These are phyloP conservation scores for Thomomys bottae DNA, from an alignment of 2,113 vertebrate species.

Conservation along the genomic window DNA sequence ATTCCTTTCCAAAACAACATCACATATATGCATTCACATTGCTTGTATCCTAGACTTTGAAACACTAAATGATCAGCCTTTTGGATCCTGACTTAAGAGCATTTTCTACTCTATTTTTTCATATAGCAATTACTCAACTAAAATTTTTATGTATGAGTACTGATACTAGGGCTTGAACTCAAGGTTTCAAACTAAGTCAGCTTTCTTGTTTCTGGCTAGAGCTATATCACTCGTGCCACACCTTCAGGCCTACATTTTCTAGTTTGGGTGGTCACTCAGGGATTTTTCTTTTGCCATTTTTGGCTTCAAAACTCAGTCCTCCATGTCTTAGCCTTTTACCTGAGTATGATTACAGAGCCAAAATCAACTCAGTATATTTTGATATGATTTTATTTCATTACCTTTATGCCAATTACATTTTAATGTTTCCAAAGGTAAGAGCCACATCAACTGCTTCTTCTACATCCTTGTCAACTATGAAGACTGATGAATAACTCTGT, in stretches of 20 bases:
- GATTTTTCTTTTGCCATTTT: too few species aligned
- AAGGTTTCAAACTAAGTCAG: too few species aligned
- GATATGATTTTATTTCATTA: conserved; percentile 23
- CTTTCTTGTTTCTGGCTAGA: too few species aligned
- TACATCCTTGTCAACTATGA: background rate
- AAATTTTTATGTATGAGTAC: too few species aligned
- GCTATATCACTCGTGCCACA: too few species aligned
- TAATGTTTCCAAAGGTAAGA: background rate
- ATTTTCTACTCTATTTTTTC: background rate
- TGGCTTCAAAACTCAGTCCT: too few species aligned
- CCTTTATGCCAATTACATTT: background rate
- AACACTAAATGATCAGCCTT: background rate
- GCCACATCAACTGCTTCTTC: background rate
- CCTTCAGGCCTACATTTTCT: too few species aligned
- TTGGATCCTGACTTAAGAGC: background rate
- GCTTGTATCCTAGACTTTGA: background rate
- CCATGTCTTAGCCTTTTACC: too few species aligned
- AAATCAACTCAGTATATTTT: background rate
- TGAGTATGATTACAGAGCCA: too few species aligned
- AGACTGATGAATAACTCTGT: background rate
- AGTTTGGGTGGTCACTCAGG: too few species aligned
- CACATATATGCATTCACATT: background rate
- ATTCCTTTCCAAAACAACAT: conserved; percentile 20
- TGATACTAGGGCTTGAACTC: too few species aligned
- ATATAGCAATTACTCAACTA: background rate